Evolutionary conservation across 2,797 vertebrate species (phyloP).

Genomic region (Sebastes cheni): DNA sequence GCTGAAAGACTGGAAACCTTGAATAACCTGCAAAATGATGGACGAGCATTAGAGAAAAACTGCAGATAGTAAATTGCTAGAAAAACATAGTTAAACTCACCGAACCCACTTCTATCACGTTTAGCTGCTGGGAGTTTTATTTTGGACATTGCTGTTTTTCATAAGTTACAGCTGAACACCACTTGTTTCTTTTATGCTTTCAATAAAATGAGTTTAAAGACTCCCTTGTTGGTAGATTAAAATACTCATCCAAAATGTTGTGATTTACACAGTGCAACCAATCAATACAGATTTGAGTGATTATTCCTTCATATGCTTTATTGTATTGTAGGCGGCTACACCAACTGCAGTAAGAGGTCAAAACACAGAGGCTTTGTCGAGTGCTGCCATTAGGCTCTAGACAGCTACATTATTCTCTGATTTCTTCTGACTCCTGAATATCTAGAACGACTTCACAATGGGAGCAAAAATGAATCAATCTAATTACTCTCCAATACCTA

Average conservation of each 20-base stretch:
- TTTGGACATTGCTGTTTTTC: background rate
- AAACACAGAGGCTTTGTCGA: constrained; percentile 18
- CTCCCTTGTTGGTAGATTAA: background rate
- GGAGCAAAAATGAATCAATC: constrained; percentile 45
- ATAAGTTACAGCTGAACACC: background rate
- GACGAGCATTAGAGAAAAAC: constrained; percentile 4
- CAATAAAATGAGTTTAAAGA: background rate
- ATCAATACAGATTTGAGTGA: constrained; percentile 6
- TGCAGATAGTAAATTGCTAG: constrained; percentile 4
- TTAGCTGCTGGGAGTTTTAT: background rate
- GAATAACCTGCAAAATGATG: constrained; percentile 37
- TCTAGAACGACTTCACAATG: constrained; percentile 30
- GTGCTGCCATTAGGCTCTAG: constrained; percentile 28
- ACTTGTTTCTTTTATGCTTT: constrained; percentile 8
- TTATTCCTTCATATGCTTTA: constrained; percentile 21
- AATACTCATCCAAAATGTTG: constrained; percentile 3
- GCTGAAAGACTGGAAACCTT: constrained; percentile 33
- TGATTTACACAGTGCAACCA: background rate
- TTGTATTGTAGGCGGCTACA: background rate
- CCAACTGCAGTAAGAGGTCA: background rate
- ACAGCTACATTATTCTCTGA: constrained; percentile 46
- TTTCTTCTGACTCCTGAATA: constrained; percentile 40
- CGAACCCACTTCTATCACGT: background rate
- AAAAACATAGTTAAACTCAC: background rate
- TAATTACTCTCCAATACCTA: constrained; percentile 51